Evolutionary conservation across 2,113 vertebrate species (phyloP), one percentile per base, ranked within the genome.

Genomic region (Microtus pennsylvanicus): DNA sequence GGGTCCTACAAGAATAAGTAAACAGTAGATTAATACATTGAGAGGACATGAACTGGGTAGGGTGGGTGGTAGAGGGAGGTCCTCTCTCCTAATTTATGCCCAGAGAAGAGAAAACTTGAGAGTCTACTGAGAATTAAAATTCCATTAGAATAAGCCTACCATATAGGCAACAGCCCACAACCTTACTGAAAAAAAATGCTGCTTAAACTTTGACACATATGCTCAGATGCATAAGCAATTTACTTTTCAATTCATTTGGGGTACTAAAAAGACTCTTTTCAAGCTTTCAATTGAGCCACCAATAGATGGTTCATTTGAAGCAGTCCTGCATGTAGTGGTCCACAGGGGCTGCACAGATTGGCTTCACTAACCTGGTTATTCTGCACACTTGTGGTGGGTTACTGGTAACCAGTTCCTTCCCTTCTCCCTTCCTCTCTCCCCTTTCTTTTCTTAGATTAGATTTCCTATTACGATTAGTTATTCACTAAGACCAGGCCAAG

Each of bases 71-170:
- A 1, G 16, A 75, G 13, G 61, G 12, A 65, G 4, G n/a, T 77
- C 24, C 87, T 94, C 70, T 50, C 67, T 38, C 90, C 89, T 82
- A 96, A 69, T 30, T 95, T 74, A 78, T 12, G 38, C 0, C 28
- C 13, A 3, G 7, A 16, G 45, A 30, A 67, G 4, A n/a, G 35
- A 30, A 70, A 14, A 67, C 63, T 87, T 74, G 52, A 8, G 17
- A 86, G 26, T 74, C 93, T 95, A 5, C 35, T 80, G 65, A 52
- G 83, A 94, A 94, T 42, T 47, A 42, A 81, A 75, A 33, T 85
- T 67, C 61, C 77, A n/a, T 94, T 69, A 28, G 2, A 95, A 93
- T 55, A 33, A 89, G 10, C 14, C n/a, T 88, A 7, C 24, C 17
- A 8, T 14, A n/a, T 75, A 87, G 47, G 78, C 63, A 11, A 2